A percentile compares a stretch with the other conserved stretches of the same genome.
Conservation (phyloP, 2,888 invertebrate genomes). For the Platycheirus rosarum region DNA sequence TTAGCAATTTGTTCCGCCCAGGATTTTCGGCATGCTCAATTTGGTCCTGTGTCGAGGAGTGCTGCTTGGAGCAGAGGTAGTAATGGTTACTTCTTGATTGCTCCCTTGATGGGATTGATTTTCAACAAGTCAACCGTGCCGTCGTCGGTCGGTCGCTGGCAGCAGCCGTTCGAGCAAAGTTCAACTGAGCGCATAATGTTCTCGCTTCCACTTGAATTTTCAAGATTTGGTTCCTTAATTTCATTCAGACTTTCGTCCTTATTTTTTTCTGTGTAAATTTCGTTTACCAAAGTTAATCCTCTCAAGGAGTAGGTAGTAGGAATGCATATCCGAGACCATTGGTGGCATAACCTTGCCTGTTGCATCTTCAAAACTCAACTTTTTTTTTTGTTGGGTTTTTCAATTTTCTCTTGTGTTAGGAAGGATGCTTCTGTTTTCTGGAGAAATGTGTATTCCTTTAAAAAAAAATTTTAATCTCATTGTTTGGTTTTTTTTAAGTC, state of each 20-base stretch:
- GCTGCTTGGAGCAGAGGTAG: slow-evolving; percentile 21
- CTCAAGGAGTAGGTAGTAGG: slow-evolving; percentile 26
- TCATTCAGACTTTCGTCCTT: slow-evolving; percentile 43
- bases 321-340: slow-evolving; percentile 6
- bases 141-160: too few species aligned
- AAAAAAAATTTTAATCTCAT: slow-evolving; percentile 40
- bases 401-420: slow-evolving; percentile 43
- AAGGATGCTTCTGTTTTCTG: slow-evolving; percentile 6
- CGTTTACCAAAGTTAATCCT: slow-evolving; percentile 53
- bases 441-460: slow-evolving; percentile 5
- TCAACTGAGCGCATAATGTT: slow-evolving; percentile 72
- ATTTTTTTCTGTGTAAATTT: not conserved
- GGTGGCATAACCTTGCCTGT: slow-evolving; percentile 42
- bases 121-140: slow-evolving; percentile 37
- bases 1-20: slow-evolving; percentile 43
- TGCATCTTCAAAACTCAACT: slow-evolving; percentile 53
- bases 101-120: slow-evolving; percentile 74
- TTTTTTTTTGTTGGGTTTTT: slow-evolving; percentile 58
- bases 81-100: slow-evolving; percentile 69
- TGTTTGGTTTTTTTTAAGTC: slow-evolving; percentile 41
- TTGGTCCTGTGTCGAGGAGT: slow-evolving; percentile 51
- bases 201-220: slow-evolving; percentile 73
- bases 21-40: slow-evolving; percentile 72
- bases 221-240: slow-evolving; percentile 71
- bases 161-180: slow-evolving; percentile 52